Evolutionary conservation across 2,113 vertebrate genomes (phyloP).

Genomic region (Epinephelus moara): DNA sequence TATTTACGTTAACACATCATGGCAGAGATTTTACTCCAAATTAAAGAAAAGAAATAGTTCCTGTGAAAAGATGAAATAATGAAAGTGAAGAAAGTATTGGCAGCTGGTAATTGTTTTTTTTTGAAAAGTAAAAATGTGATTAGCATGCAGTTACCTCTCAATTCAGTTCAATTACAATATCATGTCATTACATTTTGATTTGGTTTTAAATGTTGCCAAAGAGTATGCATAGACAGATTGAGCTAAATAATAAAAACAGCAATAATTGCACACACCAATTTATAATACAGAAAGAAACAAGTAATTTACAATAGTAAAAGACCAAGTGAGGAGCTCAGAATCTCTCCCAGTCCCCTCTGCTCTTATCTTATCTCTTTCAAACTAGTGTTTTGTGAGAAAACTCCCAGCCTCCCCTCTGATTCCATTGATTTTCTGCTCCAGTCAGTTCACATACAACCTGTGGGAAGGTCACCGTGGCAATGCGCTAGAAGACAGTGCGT

Average conservation of each 20-base stretch:
- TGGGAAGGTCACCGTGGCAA: slow-evolving; percentile 48
- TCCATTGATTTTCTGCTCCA: slow-evolving; percentile 21
- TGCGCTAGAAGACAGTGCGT: background rate
- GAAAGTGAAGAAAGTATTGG: background rate
- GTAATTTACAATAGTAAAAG: background rate
- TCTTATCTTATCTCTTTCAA: background rate
- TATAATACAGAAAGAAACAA: background rate
- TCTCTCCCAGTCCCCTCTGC: no score
- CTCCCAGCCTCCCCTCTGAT: slow-evolving; percentile 1
- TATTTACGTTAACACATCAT: background rate
- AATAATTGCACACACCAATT: background rate
- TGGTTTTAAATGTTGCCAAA: background rate
- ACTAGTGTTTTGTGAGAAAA: slow-evolving; percentile 11
- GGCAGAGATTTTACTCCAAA: background rate
- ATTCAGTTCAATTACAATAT: no score
- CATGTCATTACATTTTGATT: no score
- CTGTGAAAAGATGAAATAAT: no score
- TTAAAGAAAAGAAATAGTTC: background rate
- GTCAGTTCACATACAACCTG: slow-evolving; percentile 55
- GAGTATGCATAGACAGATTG: background rate
- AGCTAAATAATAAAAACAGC: background rate
- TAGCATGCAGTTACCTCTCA: background rate
- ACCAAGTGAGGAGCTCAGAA: accelerated
- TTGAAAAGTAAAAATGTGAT: background rate
- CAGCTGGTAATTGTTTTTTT: no score